These are phyloP conservation scores for Hirundo rustica DNA, from an alignment of 2,797 vertebrate genomes.

Conservation along the genomic window DNA sequence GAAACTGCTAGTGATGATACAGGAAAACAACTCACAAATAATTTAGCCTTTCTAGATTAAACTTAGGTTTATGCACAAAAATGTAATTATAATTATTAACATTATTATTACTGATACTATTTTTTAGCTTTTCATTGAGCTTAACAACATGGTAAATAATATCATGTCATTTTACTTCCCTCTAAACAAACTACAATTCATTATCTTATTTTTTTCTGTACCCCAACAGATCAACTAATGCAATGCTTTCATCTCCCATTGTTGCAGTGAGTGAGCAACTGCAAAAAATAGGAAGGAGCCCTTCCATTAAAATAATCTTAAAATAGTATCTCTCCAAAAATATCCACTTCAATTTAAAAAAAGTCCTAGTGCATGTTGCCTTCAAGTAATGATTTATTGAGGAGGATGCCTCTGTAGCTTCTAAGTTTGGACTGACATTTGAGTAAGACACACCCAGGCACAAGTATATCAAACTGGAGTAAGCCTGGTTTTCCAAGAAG, in stretches of 20 bases:
- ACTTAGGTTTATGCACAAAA: background rate
- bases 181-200: background rate
- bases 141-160: background rate
- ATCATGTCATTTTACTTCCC: background rate
- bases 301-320: background rate
- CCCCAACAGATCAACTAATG: background rate
- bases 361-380: background rate
- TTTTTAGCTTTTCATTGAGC: background rate
- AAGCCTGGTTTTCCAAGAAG: background rate
- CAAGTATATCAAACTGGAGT: background rate
- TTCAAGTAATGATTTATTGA: conserved; percentile 18
- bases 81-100: background rate
- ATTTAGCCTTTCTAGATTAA: background rate
- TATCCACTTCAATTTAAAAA: background rate
- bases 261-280: background rate
- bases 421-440: conserved; percentile 44
- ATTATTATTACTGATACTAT: background rate
- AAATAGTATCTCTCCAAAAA: background rate
- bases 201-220: background rate
- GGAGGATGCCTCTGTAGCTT: background rate
- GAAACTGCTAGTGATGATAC: background rate
- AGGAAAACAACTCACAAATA: background rate
- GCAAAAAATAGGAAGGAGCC: background rate
- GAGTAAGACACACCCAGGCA: conserved; percentile 2
- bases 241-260: background rate